A percentile compares a stretch with the other conserved stretches of the same genome.
Evolutionary conservation across 2,113 vertebrate species (phyloP).

Genomic region (Deroptyus accipitrinus): DNA sequence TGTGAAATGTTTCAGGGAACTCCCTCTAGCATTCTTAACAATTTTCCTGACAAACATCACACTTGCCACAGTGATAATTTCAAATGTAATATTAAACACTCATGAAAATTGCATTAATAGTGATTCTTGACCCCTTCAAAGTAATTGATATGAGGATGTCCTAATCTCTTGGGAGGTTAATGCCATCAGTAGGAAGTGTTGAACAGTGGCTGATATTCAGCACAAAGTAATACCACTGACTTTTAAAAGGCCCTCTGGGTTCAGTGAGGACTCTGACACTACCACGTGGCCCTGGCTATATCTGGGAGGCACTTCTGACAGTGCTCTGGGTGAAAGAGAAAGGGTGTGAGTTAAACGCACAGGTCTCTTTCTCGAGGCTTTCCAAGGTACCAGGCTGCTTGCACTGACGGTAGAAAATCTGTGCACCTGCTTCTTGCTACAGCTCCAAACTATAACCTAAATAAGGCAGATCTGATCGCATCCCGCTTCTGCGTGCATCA

Average conservation of each 20-base stretch:
- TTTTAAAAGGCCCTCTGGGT: background rate
- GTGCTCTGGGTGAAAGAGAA: background rate
- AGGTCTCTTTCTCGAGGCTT: background rate
- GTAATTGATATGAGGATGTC: background rate
- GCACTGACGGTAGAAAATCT: background rate
- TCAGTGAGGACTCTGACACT: background rate
- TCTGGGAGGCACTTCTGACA: background rate
- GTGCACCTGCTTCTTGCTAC: background rate
- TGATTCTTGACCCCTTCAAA: background rate
- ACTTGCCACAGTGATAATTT: background rate
- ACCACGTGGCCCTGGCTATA: background rate
- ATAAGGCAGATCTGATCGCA: background rate
- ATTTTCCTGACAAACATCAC: background rate
- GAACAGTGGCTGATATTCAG: background rate
- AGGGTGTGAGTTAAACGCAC: background rate
- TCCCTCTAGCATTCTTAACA: background rate
- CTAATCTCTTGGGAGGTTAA: background rate
- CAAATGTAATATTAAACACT: background rate
- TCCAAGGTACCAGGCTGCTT: background rate
- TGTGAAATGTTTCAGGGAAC: background rate
- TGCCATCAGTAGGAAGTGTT: background rate
- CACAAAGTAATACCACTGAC: background rate
- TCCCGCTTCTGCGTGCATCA: background rate
- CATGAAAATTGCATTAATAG: background rate
- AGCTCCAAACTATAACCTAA: background rate